Evolutionary conservation across 1,140 invertebrate genomes (phyloP).

Genomic region (Hyphantria cunea): DNA sequence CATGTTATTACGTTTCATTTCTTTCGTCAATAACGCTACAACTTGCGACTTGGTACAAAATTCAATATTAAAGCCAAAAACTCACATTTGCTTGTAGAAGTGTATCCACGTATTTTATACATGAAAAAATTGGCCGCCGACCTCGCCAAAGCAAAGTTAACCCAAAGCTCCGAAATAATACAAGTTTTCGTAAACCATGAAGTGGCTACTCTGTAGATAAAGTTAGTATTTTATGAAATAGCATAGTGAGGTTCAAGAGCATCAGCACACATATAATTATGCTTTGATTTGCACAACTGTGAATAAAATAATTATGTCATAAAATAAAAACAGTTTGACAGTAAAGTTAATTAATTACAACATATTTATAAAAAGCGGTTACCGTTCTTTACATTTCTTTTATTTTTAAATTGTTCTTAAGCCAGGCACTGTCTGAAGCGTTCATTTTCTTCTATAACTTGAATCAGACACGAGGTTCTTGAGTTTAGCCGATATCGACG

Average conservation of each 20-base stretch:
- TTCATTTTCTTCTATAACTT: too few relatives aligned
- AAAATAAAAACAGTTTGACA: too few relatives aligned
- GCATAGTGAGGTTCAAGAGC: slow-evolving; percentile 2
- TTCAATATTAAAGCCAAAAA: slow-evolving; percentile 9
- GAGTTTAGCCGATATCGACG: too few relatives aligned
- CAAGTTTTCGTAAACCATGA: slow-evolving; percentile 9
- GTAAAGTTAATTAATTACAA: too few relatives aligned
- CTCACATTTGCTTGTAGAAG: background rate
- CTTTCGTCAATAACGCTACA: background rate
- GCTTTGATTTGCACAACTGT: too few relatives aligned
- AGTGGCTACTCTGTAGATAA: slow-evolving; percentile 17
- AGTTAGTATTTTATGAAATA: slow-evolving; percentile 11
- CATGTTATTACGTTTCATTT: too few relatives aligned
- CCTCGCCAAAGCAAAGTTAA: background rate
- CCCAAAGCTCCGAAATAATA: background rate
- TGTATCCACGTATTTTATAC: background rate
- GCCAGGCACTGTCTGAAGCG: background rate
- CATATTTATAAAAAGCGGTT: too few relatives aligned
- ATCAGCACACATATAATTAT: slow-evolving; percentile 2
- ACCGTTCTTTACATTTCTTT: background rate
- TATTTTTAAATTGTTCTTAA: background rate
- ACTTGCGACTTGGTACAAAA: too few relatives aligned
- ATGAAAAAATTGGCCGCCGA: slow-evolving; percentile 13
- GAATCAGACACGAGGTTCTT: too few relatives aligned
- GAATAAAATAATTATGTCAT: too few relatives aligned